Evolutionary conservation across 2,797 vertebrate genomes (phyloP), one percentile per base, ranked within the genome.

Genomic region (Megalops cyprinoides): DNA sequence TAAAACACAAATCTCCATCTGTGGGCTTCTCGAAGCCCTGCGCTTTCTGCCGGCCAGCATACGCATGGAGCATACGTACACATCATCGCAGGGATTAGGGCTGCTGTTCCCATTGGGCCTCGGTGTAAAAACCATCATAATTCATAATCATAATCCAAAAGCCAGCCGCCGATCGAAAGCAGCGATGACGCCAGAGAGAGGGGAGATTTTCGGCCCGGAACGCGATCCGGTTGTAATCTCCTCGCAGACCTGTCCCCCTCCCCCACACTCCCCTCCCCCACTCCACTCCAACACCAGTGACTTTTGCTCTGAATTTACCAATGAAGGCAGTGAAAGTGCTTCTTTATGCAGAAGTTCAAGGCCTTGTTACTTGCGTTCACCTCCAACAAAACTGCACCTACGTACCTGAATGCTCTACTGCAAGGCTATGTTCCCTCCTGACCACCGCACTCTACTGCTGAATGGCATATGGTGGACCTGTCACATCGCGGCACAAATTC

Each of bases 181-280:
- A 3, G 44, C 82, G 82, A 82, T 83, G 79, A 82, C 86, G 87
- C 86, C 83, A 82, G 67, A 15, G 71, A 77, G 34, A 75, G 6
- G 62, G 74, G 87, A 58, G 87, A 91, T 93, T 91, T 90, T 82
- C 81, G 86, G 85, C 78, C 79, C 83, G 87, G 90, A 83, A 82
- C 88, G 87, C 91, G 53, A 78, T 55, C 53, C 58, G 20, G n/a
- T n/a, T n/a, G 37, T 76, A 55, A 53, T 75, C 74, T 76, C n/a
- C 49, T 44, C 28, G 18, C 15, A 67, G 60, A 67, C 18, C 25
- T 39, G 9, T 4, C 12, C 4, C 28, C 18, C 74, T 28, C 20
- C 15, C n/a, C 39, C 62, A 4, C 18, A 15, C 28, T 60, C 12
- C 7, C n/a, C 58, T n/a, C n/a, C n/a, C n/a, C n/a, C n/a, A n/a